These are phyloP conservation scores for Synergus gifuensis DNA, from an alignment of 2,888 invertebrate genomes.

Conservation along the genomic window DNA sequence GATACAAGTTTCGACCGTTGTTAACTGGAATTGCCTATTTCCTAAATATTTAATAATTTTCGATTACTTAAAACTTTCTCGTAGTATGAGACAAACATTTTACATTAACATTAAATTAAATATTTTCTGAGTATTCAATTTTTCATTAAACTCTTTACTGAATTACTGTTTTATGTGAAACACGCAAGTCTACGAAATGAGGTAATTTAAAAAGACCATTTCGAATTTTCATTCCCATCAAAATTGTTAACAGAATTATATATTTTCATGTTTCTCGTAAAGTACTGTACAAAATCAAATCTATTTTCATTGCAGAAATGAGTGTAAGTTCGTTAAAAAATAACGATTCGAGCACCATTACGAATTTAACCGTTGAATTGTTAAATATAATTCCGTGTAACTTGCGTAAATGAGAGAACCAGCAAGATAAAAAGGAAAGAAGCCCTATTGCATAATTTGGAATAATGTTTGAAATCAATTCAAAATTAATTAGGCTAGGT, in stretches of 20 bases:
- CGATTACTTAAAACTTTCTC: not conserved
- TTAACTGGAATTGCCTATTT: not conserved
- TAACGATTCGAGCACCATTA: not conserved
- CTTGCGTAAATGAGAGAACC: not conserved
- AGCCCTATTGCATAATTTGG: not conserved
- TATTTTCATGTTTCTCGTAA: not conserved
- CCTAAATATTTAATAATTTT: not conserved
- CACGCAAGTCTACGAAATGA: not conserved
- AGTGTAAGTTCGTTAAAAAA: not conserved
- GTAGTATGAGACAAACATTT: not conserved
- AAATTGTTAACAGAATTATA: not conserved
- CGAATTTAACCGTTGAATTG: constrained; percentile 5
- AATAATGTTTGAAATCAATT: constrained; percentile 1
- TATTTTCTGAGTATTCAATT: too few species aligned
- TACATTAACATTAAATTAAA: too few species aligned
- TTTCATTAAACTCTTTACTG: too few species aligned
- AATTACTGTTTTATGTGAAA: too few species aligned
- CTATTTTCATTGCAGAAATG: not conserved
- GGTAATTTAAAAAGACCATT: not conserved
- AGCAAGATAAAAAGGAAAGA: not conserved
- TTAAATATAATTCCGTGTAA: constrained; percentile 15
- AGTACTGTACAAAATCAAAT: not conserved
- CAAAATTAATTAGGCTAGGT: not conserved
- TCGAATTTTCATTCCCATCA: not conserved
- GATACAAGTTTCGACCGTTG: not conserved